Evolutionary conservation across 2,113 vertebrate genomes (phyloP).

Genomic region (Pelvicachromis taeniatus): DNA sequence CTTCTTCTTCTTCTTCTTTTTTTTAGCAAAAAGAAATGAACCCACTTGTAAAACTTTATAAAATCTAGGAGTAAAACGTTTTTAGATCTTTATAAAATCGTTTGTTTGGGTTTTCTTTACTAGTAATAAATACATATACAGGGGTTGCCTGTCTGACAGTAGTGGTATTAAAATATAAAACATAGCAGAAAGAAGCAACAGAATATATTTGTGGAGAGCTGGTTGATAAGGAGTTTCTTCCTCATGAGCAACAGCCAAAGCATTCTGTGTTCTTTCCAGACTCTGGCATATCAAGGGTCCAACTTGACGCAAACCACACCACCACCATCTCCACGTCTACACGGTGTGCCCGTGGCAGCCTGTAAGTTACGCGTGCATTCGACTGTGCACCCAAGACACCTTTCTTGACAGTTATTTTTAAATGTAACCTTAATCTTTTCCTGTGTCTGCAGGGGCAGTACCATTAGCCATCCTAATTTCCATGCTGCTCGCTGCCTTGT

Average conservation of each 20-base stretch:
- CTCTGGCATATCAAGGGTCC: background rate
- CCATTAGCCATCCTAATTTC: background rate
- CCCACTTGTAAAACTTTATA: background rate
- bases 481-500: background rate
- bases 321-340: background rate
- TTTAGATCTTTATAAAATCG: background rate
- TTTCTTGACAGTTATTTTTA: background rate
- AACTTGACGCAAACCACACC: background rate
- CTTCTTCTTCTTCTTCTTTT: background rate
- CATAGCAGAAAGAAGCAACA: background rate
- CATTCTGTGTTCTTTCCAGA: background rate
- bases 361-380: background rate
- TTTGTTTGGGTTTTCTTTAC: background rate
- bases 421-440: background rate
- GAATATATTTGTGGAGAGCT: background rate
- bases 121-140: background rate
- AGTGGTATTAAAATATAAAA: background rate
- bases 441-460: conserved; percentile 7
- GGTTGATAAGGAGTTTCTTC: background rate
- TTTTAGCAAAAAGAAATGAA: background rate
- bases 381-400: background rate
- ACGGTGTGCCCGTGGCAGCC: background rate
- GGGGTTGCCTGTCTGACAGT: background rate
- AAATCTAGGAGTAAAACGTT: background rate
- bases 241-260: background rate